Percentiles rank a stretch among this genome's conserved stretches.
phyloP scores from a whole-genome alignment of 2,888 invertebrate genomes.

The Agonopterix heracliana region DNA sequence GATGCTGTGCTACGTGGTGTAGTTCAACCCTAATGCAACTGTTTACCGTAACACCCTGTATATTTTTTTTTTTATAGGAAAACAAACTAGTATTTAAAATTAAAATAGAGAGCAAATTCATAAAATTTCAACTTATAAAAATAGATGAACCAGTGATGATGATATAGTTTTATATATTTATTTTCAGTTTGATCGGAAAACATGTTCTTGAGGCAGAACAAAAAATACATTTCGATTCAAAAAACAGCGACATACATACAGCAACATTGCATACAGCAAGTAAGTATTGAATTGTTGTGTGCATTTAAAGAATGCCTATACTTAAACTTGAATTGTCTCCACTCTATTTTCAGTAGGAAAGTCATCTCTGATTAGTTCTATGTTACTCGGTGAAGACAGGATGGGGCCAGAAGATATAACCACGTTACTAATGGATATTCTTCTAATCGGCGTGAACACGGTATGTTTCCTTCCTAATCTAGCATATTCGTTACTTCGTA shows the following conservation, averaged over 20 bases:
- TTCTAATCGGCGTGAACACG: slow-evolving; percentile 80
- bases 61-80: too few species aligned
- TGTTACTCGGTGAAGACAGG: slow-evolving; percentile 72
- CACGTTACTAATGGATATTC: slow-evolving; percentile 79
- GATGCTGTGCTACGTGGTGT: too few species aligned
- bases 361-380: slow-evolving; percentile 64
- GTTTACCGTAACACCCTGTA: too few species aligned
- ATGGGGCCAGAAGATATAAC: slow-evolving; percentile 78
- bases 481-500: not conserved
- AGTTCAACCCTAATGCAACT: too few species aligned
- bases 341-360: not conserved
- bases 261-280: slow-evolving; percentile 21
- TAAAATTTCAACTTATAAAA: too few species aligned
- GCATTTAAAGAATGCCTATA: not conserved
- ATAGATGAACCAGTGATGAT: too few species aligned
- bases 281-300: slow-evolving; percentile 18
- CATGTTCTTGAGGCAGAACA: slow-evolving; percentile 71
- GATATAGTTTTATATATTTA: too few species aligned
- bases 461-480: slow-evolving; percentile 31
- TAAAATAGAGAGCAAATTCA: too few species aligned
- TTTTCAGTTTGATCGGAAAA: slow-evolving; percentile 75
- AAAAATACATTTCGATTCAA: slow-evolving; percentile 32
- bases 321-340: not conserved
- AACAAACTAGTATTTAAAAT: too few species aligned
- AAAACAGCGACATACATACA: too few species aligned